A percentile compares a stretch with the other conserved stretches of the same genome.
These are phyloP conservation scores for Tetramorium alpestre DNA, from an alignment of 1,140 invertebrate genomes.

Conservation along the genomic window DNA sequence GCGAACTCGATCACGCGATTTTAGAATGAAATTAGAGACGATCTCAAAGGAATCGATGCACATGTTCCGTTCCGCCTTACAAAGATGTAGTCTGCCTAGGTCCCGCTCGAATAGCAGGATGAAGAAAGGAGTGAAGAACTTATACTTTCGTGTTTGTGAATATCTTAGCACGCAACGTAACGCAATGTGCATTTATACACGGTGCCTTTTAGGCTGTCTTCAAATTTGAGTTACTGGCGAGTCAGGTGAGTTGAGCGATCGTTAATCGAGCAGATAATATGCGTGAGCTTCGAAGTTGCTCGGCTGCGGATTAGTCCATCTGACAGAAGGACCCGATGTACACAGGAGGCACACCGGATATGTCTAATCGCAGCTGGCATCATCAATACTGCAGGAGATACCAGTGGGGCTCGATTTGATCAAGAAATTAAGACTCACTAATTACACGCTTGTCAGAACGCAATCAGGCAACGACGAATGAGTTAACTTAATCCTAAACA, in stretches of 20 bases:
- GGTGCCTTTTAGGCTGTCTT: conserved; percentile 45
- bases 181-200: conserved; percentile 37
- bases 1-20: background rate
- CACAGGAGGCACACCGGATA: conserved; percentile 3
- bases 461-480: background rate
- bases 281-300: conserved; percentile 50
- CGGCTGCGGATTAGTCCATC: conserved; percentile 60
- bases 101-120: background rate
- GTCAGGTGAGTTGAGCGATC: conserved; percentile 58
- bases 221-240: conserved; percentile 70
- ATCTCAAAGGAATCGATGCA: conserved; percentile 37
- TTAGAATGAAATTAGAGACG: conserved; percentile 36
- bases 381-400: conserved; percentile 32
- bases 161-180: conserved; percentile 53
- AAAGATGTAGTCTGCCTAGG: background rate
- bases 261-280: conserved; percentile 61
- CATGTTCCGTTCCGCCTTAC: conserved; percentile 30
- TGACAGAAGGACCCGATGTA: conserved; percentile 33
- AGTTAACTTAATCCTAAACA: background rate
- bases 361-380: conserved; percentile 41
- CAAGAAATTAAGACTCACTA: conserved; percentile 31
- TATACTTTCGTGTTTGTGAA: conserved; percentile 56
- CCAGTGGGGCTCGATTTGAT: conserved; percentile 22
- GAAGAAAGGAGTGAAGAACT: conserved; percentile 38
- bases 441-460: conserved; percentile 35